A percentile compares a stretch with the other conserved stretches of the same genome.
phyloP scores from a whole-genome alignment of 2,888 invertebrate species.

The Neuroscelio doddi region DNA sequence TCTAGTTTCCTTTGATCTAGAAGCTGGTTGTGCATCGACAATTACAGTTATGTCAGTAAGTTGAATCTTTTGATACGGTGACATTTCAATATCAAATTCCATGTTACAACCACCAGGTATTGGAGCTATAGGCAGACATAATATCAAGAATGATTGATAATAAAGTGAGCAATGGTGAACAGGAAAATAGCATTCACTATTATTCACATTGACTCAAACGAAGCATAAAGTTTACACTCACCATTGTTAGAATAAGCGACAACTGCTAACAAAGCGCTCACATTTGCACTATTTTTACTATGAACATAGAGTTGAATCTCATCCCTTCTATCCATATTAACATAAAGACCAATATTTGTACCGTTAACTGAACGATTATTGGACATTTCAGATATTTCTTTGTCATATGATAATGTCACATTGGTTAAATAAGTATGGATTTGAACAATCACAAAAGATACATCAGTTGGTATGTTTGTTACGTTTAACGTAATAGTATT shows the following conservation, averaged over 20 bases:
- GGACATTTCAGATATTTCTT: slow-evolving; percentile 33
- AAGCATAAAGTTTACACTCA: slow-evolving; percentile 60
- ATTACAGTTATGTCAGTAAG: slow-evolving; percentile 71
- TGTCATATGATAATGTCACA: slow-evolving; percentile 75
- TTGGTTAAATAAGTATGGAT: slow-evolving; percentile 77
- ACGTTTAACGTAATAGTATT: slow-evolving; percentile 70
- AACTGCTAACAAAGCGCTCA: slow-evolving; percentile 73
- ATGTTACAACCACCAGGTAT: slow-evolving; percentile 86
- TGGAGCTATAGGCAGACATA: slow-evolving; percentile 81
- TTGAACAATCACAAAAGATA: slow-evolving; percentile 78
- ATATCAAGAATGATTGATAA: too few species aligned
- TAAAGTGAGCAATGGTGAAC: too few species aligned
- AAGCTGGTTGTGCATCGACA: slow-evolving; percentile 75
- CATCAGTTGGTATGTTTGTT: slow-evolving; percentile 69
- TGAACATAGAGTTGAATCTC: slow-evolving; percentile 69
- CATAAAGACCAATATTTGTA: slow-evolving; percentile 77
- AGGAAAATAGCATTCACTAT: too few species aligned
- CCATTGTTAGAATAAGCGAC: slow-evolving; percentile 74
- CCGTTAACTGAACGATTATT: slow-evolving; percentile 73
- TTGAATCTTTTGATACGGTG: slow-evolving; percentile 76
- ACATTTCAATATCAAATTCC: slow-evolving; percentile 77
- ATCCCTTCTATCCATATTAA: slow-evolving; percentile 57
- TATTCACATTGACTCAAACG: background rate
- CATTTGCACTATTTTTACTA: slow-evolving; percentile 69
- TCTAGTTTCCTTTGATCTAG: slow-evolving; percentile 55